phyloP scores from a whole-genome alignment of 2,888 invertebrate genomes.

The Drosophila mettleri region DNA sequence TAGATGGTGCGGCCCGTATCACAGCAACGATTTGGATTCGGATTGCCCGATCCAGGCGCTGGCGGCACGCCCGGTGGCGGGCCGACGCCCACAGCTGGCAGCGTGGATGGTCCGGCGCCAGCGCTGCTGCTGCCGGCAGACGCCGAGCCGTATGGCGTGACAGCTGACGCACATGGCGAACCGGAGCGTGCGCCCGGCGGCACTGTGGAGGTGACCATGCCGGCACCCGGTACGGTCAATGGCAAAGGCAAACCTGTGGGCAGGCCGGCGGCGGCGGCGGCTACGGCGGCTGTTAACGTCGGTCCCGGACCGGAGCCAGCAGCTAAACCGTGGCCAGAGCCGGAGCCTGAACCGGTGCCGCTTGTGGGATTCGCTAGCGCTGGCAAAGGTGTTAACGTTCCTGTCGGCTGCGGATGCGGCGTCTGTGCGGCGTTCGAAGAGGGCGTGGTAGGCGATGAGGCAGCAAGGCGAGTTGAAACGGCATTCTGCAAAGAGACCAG shows the following conservation, averaged over 20 bases:
- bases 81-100: conserved; percentile 71
- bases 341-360: conserved; percentile 43
- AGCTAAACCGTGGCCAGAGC: conserved; percentile 29
- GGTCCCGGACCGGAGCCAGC: conserved; percentile 50
- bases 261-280: conserved; percentile 74
- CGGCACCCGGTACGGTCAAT: conserved; percentile 40
- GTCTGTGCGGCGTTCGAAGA: conserved; percentile 84
- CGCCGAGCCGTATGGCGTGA: conserved; percentile 83
- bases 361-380: conserved; percentile 69
- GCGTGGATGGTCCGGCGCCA: conserved; percentile 68
- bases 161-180: conserved; percentile 86
- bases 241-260: conserved; percentile 42
- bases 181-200: conserved; percentile 86
- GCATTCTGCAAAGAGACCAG: conserved; percentile 83
- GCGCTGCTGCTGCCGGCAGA: conserved; percentile 64
- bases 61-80: conserved; percentile 85
- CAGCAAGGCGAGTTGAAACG: conserved; percentile 90
- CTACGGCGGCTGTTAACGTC: conserved; percentile 71
- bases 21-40: conserved; percentile 88
- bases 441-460: conserved; percentile 88
- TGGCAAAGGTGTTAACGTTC: conserved; percentile 59
- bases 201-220: conserved; percentile 86
- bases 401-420: conserved; percentile 80
- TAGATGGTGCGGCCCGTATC: conserved; percentile 96
- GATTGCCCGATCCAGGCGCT: conserved; percentile 84